A percentile compares a stretch with the other conserved stretches of the same genome.
Evolutionary conservation across 2,113 vertebrate genomes (phyloP).

Genomic region (Dasypus novemcinctus): DNA sequence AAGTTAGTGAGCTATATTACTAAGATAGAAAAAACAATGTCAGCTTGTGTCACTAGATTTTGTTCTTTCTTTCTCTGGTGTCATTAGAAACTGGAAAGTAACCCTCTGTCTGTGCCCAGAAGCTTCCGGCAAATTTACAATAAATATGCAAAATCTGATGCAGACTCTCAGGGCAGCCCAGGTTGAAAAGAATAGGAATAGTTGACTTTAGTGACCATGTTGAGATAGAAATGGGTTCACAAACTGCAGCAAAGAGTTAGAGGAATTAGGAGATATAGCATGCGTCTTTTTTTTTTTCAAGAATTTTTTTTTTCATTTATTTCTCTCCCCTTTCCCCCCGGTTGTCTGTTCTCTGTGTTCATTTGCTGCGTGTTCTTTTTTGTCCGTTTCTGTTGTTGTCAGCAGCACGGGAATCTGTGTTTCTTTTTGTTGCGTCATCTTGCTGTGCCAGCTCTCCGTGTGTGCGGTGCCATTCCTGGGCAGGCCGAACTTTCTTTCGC

Average conservation of each 20-base stretch:
- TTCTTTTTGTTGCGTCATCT: no score
- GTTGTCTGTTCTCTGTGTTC: no score
- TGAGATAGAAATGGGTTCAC: neutral
- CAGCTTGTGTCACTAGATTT: neutral
- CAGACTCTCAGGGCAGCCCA: neutral
- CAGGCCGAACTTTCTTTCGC: no score
- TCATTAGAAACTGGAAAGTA: constrained; percentile 8
- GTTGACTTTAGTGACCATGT: neutral
- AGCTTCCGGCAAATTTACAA: constrained; percentile 12
- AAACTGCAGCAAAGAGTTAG: neutral
- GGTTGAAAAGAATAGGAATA: neutral
- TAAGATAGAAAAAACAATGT: neutral
- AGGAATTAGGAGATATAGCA: neutral
- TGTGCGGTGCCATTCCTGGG: no score
- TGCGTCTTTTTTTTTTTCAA: neutral
- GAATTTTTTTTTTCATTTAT: no score
- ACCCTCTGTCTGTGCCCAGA: neutral
- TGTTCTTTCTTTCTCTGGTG: constrained; percentile 21
- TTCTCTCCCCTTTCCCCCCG: no score
- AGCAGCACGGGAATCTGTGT: no score
- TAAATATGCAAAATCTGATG: neutral
- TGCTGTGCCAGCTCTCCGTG: no score
- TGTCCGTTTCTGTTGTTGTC: no score
- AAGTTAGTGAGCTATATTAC: no score
- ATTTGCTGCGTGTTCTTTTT: no score